These are phyloP conservation scores for Malthinus flaveolus DNA, from an alignment of 2,888 invertebrate species.

Conservation along the genomic window DNA sequence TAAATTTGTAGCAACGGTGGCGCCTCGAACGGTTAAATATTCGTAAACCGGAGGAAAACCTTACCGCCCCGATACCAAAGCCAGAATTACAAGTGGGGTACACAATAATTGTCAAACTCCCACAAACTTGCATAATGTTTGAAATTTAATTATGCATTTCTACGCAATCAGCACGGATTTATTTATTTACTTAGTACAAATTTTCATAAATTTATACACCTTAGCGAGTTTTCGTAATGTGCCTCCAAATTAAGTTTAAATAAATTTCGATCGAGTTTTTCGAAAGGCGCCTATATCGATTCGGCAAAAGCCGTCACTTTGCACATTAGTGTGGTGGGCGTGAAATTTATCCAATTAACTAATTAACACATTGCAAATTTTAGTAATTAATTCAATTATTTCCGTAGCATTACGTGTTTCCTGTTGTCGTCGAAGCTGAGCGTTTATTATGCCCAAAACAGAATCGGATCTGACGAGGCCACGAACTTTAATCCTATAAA, in stretches of 20 bases:
- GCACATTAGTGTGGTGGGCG: constrained; percentile 20
- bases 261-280: no score
- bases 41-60: constrained; percentile 25
- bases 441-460: constrained; percentile 19
- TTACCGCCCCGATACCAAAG: constrained; percentile 16
- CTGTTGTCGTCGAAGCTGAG: constrained; percentile 22
- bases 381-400: constrained; percentile 27
- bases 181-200: constrained; percentile 32
- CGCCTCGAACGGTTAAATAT: constrained; percentile 29
- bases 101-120: constrained; percentile 22
- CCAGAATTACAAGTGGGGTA: constrained; percentile 29
- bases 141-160: constrained; percentile 36
- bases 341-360: constrained; percentile 28
- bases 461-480: background rate
- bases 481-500: background rate
- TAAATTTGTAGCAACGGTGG: constrained; percentile 27
- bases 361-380: constrained; percentile 27
- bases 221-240: constrained; percentile 9
- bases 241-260: background rate
- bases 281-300: no score
- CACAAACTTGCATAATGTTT: constrained; percentile 35
- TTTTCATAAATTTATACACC: constrained; percentile 25
- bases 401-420: constrained; percentile 25
- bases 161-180: constrained; percentile 35
- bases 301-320: constrained; percentile 1